Conservation (phyloP, 2,888 invertebrate genomes). For the Pollenia angustigena region DNA sequence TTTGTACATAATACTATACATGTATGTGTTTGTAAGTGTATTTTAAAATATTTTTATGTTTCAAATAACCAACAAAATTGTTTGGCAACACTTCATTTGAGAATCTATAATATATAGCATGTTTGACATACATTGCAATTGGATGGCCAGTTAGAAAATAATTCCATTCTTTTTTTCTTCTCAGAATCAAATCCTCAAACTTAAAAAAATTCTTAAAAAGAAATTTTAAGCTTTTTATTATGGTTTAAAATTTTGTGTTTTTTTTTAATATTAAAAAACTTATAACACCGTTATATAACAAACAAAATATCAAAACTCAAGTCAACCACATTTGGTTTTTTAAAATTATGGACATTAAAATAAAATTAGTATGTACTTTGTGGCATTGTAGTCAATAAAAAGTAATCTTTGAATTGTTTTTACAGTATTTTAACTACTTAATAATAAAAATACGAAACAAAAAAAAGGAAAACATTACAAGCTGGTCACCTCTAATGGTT, state of each 20-base stretch:
- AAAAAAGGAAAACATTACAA: background rate
- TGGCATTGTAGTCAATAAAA: conserved; percentile 12
- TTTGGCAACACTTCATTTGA: conserved; percentile 64
- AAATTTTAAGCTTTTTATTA: background rate
- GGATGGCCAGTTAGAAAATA: conserved; percentile 47
- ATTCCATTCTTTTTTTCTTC: background rate
- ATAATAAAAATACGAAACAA: background rate
- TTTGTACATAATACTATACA: background rate
- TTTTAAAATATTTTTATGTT: background rate
- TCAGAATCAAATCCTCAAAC: background rate
- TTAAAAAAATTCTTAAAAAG: conserved; percentile 10
- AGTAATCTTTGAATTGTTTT: conserved; percentile 6
- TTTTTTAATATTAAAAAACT: background rate
- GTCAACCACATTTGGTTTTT: background rate
- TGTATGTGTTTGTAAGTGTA: conserved; percentile 6
- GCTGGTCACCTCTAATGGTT: conserved; percentile 39
- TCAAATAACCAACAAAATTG: conserved; percentile 54
- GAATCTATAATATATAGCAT: conserved; percentile 23
- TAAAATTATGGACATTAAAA: background rate
- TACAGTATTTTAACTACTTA: background rate
- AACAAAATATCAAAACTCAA: background rate
- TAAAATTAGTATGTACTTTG: conserved; percentile 12
- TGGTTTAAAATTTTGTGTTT: background rate
- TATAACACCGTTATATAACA: too few relatives aligned
- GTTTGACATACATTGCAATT: conserved; percentile 18